phyloP scores from a whole-genome alignment of 2,797 vertebrate genomes.

The Mormyrops attenuatus region DNA sequence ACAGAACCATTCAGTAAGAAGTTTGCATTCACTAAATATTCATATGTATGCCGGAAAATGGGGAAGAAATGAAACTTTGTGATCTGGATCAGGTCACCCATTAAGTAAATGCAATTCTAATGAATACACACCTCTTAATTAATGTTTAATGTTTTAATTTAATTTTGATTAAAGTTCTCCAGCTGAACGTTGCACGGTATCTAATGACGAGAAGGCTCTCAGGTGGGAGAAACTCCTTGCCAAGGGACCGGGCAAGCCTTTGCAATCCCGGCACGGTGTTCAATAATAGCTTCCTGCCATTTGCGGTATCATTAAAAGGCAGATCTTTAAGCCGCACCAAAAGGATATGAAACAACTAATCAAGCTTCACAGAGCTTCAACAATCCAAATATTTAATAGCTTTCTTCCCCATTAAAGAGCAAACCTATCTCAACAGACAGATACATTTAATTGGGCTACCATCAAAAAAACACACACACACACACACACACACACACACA shows the following conservation, averaged over 20 bases:
- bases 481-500: background rate
- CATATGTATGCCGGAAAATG: background rate
- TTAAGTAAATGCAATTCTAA: conserved; percentile 12
- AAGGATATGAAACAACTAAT: conserved; percentile 43
- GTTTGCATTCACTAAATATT: background rate
- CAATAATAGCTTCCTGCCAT: conserved; percentile 35
- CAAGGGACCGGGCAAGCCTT: background rate
- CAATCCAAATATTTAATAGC: conserved; percentile 35
- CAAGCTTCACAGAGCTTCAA: conserved; percentile 39
- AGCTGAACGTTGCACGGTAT: background rate
- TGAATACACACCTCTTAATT: conserved; percentile 9
- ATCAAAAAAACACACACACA: background rate
- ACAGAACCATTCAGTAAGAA: background rate
- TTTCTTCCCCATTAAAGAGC: conserved; percentile 19
- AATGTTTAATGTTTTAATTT: conserved; percentile 18
- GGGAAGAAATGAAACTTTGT: background rate
- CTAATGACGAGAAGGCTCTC: background rate
- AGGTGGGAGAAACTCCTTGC: background rate
- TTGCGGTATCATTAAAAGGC: conserved; percentile 44
- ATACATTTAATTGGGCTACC: conserved; percentile 9
- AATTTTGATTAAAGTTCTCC: conserved; percentile 10
- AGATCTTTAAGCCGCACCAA: conserved; percentile 37
- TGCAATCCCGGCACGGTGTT: conserved; percentile 17
- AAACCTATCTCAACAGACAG: background rate
- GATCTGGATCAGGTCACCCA: background rate